Evolutionary conservation across 2,888 invertebrate species (phyloP), one percentile per base, ranked within the genome.

Genomic region (Caenorhabditis drosophilae): DNA sequence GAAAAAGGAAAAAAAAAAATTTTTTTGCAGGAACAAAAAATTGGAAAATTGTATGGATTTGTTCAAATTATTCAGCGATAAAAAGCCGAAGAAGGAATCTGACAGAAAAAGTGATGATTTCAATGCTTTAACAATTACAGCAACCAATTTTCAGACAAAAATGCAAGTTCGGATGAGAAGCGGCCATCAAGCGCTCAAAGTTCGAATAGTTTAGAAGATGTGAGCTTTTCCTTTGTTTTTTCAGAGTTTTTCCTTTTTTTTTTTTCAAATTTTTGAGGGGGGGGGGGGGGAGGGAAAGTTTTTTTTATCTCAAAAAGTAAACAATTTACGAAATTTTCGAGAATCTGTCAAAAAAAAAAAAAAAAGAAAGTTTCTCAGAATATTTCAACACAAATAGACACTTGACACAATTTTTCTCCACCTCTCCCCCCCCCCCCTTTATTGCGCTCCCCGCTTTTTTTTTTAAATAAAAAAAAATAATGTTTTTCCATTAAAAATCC

Each of bases 161-260:
- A n/a, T n/a, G n/a, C n/a, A n/a, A n/a, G n/a, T n/a, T 12, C 25
- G 38, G 51, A 58, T 18, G 60, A 60, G 22, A 60, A 54, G 22
- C 48, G 60, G 12, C 54, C 60, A 25, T 49, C 60, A 38, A 54
- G 53, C 38, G 60, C 60, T 12, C 60, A 60, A 25, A 60, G 60
- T 42, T 60, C 60, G 3, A 60, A 54, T 45, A 49, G 54, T 12
- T 1, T 40, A 16, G 31, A 41, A 22, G 40, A 51, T 31, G 51
- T 12, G 25, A 16, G 12, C 16, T 40, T 25, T 42, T 11, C 12
- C 18, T 15, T 15, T 23, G 42, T 25, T 20, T 23, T 42, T 42
- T 42, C 25, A 4, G 15, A 3, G 7, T 11, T 42, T 42, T 42
- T 42, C 4, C 3, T 36, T n/a, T 36, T n/a, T 4, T 9, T n/a